A percentile compares a stretch with the other conserved stretches of the same genome.
These are phyloP conservation scores for Scophthalmus maximus DNA, from an alignment of 2,113 vertebrate genomes.

Conservation along the genomic window DNA sequence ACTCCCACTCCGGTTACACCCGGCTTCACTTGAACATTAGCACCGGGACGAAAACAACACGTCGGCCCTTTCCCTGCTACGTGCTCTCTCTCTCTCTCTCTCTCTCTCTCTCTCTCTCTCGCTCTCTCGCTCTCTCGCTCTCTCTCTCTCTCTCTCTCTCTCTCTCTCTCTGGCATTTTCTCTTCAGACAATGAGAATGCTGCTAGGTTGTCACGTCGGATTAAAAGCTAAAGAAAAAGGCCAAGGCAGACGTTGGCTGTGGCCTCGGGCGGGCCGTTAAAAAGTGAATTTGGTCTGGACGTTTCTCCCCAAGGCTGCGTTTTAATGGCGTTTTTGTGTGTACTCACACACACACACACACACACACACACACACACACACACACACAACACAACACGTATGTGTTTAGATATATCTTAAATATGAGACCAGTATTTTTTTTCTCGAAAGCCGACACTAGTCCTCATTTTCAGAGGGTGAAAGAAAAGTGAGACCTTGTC, in stretches of 20 bases:
- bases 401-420: too few species aligned
- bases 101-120: not conserved
- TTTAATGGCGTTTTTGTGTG: slow-evolving; percentile 51
- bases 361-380: not conserved
- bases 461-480: too few species aligned
- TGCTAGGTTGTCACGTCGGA: slow-evolving; percentile 33
- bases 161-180: not conserved
- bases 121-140: too few species aligned
- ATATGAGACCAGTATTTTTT: too few species aligned
- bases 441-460: too few species aligned
- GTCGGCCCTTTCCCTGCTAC: slow-evolving; percentile 33
- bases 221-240: slow-evolving; percentile 21
- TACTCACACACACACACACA: not conserved
- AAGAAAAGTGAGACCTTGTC: too few species aligned
- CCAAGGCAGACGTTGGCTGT: not conserved
- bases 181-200: slow-evolving; percentile 6
- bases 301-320: slow-evolving; percentile 27
- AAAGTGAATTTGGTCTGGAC: slow-evolving; percentile 30
- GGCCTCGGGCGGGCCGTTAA: slow-evolving; percentile 52
- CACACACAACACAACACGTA: slow-evolving; percentile 25
- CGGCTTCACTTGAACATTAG: slow-evolving; percentile 41
- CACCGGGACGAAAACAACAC: slow-evolving; percentile 43
- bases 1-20: slow-evolving; percentile 71
- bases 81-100: not conserved
- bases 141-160: not conserved